Base-by-base conservation (phyloP, 1,140 invertebrate genomes). In the Lepidurus arcticus region DNA sequence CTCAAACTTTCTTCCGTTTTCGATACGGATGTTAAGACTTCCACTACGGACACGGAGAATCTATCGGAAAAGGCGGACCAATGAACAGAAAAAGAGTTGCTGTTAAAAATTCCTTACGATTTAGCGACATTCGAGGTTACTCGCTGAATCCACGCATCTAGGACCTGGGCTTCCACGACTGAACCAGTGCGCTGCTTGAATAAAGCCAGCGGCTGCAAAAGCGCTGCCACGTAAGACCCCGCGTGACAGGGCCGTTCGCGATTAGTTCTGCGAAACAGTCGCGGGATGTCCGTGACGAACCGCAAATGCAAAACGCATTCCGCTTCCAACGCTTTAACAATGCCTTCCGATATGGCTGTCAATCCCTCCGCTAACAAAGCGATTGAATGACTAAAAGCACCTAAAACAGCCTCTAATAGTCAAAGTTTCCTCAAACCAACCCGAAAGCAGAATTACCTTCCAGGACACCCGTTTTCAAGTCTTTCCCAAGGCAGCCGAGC, bases 1-100 rank as follows among this genome's bases (percentile, higher is more conserved):
- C 92, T 89, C 73, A 97, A 85, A 81, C 94, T 97, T 83, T 97
- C 95, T 84, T 98, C 96, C 81, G 96, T 98, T 87, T 94, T 95
- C 84, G 94, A 94, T 1, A 97, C 95, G 6, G 95, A 96, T 47
- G 91, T 94, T 76, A 98, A 86, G 6, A 98, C 94, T 85, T 97
- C 94, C 79, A 88, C 88, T 13, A 96, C 94, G 80, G 91, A 90
- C 80, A 87, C 88, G 80, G 88, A 90, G 87, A 95, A 98, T 80
- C 94, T 96, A 83, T 79, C 87, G 88, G 80, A 82, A 82, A 82
- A 80, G 77, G 78, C 73, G 65, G 45, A 74, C 81, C 82, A 84
- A 76, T 73, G 73, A 13, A 47, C 45, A 65, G 8, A 73, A 11
- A 45, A 13, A 74, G 65, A 13, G n/a, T 10, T 73, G 34, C 21